Evolutionary conservation across 2,797 vertebrate species (phyloP).

Genomic region (Nothura maculosa): DNA sequence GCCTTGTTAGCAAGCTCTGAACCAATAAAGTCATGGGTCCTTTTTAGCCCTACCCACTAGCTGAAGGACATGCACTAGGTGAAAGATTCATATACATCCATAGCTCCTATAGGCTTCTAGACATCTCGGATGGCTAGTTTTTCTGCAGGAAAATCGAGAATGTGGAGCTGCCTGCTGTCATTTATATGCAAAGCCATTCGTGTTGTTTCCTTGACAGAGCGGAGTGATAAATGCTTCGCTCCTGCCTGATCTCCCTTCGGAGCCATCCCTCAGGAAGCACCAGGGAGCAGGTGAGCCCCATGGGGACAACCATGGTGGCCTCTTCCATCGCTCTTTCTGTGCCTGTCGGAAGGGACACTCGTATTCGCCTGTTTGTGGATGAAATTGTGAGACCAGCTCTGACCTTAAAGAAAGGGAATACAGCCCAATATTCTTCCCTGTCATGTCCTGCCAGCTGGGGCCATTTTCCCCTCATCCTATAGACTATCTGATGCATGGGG

Average conservation of each 20-base stretch:
- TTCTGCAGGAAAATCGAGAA: not conserved
- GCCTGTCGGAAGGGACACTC: not conserved
- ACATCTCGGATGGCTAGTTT: not conserved
- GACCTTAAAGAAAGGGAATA: not conserved
- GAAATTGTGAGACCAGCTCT: not conserved
- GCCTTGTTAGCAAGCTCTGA: not conserved
- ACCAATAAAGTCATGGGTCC: not conserved
- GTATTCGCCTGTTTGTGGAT: not conserved
- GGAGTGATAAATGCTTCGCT: not conserved
- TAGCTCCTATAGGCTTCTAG: not conserved
- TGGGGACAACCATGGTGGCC: not conserved
- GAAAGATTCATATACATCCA: not conserved
- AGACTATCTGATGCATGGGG: not conserved
- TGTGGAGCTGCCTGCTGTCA: rapidly evolving
- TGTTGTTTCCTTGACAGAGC: not conserved
- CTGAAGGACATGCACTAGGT: not conserved
- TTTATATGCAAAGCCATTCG: not conserved
- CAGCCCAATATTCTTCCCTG: not conserved
- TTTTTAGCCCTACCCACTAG: not conserved
- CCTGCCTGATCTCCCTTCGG: not conserved
- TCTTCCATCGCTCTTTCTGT: not conserved
- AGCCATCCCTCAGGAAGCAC: not conserved
- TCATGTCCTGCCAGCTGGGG: not conserved
- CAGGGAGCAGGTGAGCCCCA: not conserved
- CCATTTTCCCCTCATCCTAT: not conserved